phyloP scores from a whole-genome alignment of 2,113 vertebrate species.

The Antennarius striatus region DNA sequence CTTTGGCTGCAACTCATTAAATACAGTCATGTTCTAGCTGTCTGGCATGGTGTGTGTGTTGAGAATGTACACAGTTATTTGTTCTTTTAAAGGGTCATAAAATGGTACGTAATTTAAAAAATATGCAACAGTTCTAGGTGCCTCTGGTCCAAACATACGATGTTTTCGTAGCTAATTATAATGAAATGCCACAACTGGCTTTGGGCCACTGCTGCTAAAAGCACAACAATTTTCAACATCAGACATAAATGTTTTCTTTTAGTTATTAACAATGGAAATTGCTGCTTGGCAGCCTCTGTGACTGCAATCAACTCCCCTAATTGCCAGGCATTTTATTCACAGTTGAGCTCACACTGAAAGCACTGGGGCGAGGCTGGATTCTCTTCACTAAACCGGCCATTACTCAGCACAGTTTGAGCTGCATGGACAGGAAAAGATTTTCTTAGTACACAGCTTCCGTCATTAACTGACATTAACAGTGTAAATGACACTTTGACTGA shows the following conservation, averaged over 20 bases:
- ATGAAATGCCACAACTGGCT: conserved; percentile 76
- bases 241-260: conserved; percentile 89
- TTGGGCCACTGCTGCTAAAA: conserved; percentile 62
- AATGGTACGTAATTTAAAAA: conserved; percentile 82
- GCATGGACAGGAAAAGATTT: conserved; percentile 22
- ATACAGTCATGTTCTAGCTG: conserved; percentile 1
- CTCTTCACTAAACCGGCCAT: conserved; percentile 51
- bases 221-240: conserved; percentile 65
- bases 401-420: conserved; percentile 49
- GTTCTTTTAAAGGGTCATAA: conserved; percentile 80
- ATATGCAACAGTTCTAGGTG: conserved; percentile 78
- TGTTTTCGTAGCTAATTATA: conserved; percentile 80
- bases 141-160: conserved; percentile 69
- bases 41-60: conserved; percentile 67
- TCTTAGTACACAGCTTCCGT: conserved; percentile 45
- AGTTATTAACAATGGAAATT: conserved; percentile 85
- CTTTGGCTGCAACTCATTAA: not conserved
- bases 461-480: conserved; percentile 59
- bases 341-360: conserved; percentile 67
- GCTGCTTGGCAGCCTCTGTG: conserved; percentile 79
- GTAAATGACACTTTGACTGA: conserved; percentile 71
- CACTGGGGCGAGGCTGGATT: conserved; percentile 32
- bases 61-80: conserved; percentile 82
- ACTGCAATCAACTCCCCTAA: conserved; percentile 82
- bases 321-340: conserved; percentile 72